These are phyloP conservation scores for Drosophila tanythrix DNA, from an alignment of 2,888 invertebrate species.

Conservation along the genomic window DNA sequence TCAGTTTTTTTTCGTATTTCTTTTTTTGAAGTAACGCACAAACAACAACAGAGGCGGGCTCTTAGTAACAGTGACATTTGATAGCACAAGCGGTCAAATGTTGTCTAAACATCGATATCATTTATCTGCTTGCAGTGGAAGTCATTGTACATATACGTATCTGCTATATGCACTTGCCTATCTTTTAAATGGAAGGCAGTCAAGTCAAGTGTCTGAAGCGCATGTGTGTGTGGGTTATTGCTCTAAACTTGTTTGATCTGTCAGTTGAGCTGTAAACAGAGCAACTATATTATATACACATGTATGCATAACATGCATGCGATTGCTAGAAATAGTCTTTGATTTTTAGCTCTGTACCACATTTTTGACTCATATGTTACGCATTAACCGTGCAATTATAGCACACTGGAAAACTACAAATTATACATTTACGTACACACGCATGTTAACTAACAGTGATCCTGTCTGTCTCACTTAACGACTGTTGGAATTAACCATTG, in stretches of 20 bases:
- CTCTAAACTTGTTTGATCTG: slow-evolving; percentile 37
- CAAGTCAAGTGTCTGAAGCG: slow-evolving; percentile 30
- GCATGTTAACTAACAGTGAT: slow-evolving; percentile 27
- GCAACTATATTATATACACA: slow-evolving; percentile 11
- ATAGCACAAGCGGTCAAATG: slow-evolving; percentile 74
- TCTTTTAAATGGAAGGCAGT: slow-evolving; percentile 49
- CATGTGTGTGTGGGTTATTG: slow-evolving; percentile 31
- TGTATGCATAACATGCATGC: slow-evolving; percentile 2
- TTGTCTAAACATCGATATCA: slow-evolving; percentile 50
- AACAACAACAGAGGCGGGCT: too few relatives aligned
- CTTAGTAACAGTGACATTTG: slow-evolving; percentile 69
- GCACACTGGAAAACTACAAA: slow-evolving; percentile 14
- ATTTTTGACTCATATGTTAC: slow-evolving; percentile 6
- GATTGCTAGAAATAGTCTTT: not conserved
- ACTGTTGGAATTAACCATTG: not conserved
- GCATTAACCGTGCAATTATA: slow-evolving; percentile 25
- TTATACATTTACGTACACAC: slow-evolving; percentile 1
- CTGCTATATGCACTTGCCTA: slow-evolving; percentile 15
- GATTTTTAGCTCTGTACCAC: not conserved
- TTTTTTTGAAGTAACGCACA: slow-evolving; percentile 42
- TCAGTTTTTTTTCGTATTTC: not conserved
- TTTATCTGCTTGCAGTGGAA: slow-evolving; percentile 33
- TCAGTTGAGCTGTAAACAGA: not conserved
- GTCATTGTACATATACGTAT: not conserved
- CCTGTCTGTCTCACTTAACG: not conserved